phyloP scores from a whole-genome alignment of 64 coral and sea anemone species.

The Acropora tenuis region DNA sequence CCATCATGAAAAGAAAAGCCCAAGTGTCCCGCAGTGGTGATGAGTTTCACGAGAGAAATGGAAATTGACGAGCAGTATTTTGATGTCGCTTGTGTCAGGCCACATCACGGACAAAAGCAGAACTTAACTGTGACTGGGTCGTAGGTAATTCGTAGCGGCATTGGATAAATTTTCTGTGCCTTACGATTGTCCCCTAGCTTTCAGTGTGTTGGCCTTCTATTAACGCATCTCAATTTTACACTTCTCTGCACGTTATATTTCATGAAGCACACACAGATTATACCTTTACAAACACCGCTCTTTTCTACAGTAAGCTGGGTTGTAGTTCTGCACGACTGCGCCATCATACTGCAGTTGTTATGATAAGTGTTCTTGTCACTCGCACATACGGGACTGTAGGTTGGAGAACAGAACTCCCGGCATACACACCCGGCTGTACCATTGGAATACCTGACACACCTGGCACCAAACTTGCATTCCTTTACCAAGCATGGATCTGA shows the following conservation, averaged over 20 bases:
- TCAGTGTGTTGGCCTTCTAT: background rate
- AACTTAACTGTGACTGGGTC: too few relatives aligned
- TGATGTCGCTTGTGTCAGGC: too few relatives aligned
- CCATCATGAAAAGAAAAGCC: too few relatives aligned
- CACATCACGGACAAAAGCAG: too few relatives aligned
- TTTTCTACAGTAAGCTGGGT: constrained; percentile 41
- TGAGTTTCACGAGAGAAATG: too few relatives aligned
- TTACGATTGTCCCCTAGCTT: too few relatives aligned
- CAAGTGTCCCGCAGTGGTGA: too few relatives aligned
- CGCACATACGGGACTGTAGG: constrained; percentile 77
- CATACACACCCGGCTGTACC: constrained; percentile 71
- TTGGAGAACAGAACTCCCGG: constrained; percentile 38
- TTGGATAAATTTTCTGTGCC: too few relatives aligned
- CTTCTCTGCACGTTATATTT: too few relatives aligned
- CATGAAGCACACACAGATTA: background rate
- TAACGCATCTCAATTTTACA: too few relatives aligned
- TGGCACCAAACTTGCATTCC: constrained; percentile 55
- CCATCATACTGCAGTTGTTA: constrained; percentile 77
- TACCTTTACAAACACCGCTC: constrained; percentile 73
- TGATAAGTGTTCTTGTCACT: constrained; percentile 69
- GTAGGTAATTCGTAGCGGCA: too few relatives aligned
- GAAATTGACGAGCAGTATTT: too few relatives aligned
- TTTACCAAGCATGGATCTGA: constrained; percentile 70
- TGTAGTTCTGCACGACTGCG: constrained; percentile 60
- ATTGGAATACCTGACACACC: constrained; percentile 46